Evolutionary conservation across 2,797 vertebrate species (phyloP).

Genomic region (Hippocampus kuda): DNA sequence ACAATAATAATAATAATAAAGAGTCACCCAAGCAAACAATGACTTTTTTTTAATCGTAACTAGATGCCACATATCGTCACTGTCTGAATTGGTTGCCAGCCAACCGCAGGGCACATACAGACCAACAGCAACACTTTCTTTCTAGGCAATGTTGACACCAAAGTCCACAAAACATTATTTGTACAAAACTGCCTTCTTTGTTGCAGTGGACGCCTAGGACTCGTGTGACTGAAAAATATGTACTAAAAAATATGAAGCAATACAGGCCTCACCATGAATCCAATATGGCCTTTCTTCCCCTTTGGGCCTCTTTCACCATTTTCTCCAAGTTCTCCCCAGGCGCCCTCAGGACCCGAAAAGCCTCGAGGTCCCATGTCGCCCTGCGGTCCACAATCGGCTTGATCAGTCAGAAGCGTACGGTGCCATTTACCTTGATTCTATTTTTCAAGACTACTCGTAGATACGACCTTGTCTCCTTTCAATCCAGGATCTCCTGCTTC

Average conservation of each 20-base stretch:
- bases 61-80: neutral
- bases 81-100: too few relatives aligned
- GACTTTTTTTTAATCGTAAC: neutral
- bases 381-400: slow-evolving; percentile 47
- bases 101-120: too few relatives aligned
- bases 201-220: neutral
- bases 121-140: too few relatives aligned
- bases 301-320: slow-evolving; percentile 66
- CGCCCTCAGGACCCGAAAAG: slow-evolving; percentile 66
- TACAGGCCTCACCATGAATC: slow-evolving; percentile 63
- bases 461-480: slow-evolving; percentile 62
- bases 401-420: slow-evolving; percentile 5
- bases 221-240: neutral
- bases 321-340: slow-evolving; percentile 63
- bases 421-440: neutral
- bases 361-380: slow-evolving; percentile 68
- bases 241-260: neutral
- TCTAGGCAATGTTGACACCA: too few relatives aligned
- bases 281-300: slow-evolving; percentile 75
- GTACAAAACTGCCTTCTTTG: neutral
- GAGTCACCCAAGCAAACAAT: slow-evolving; percentile 5
- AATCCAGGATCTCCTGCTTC: slow-evolving; percentile 55
- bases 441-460: neutral
- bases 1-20: neutral
- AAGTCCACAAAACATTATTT: too few relatives aligned